Percentiles rank a stretch among this genome's conserved stretches.
These are phyloP conservation scores for Aphaenogaster ashmeadi DNA, from an alignment of 1,140 invertebrate genomes.

Conservation along the genomic window DNA sequence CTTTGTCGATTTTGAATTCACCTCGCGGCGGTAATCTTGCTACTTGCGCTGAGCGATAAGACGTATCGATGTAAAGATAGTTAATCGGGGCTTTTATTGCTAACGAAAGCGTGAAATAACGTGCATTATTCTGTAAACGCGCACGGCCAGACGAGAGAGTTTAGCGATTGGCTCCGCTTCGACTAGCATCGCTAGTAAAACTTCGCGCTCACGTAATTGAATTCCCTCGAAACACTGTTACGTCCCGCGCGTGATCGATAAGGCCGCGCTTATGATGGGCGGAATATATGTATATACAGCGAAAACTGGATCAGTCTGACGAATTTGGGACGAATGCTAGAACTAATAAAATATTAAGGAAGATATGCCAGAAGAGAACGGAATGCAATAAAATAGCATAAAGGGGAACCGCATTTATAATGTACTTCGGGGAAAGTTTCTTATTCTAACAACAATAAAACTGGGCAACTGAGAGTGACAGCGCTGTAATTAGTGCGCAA, in stretches of 20 bases:
- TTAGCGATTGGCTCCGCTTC: constrained; percentile 7
- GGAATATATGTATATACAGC: not conserved
- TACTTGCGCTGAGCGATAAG: not conserved
- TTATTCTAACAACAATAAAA: too few species aligned
- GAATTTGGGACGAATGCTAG: constrained; percentile 17
- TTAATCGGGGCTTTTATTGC: not conserved
- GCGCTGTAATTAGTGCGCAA: too few species aligned
- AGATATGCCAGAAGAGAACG: not conserved
- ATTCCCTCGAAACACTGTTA: constrained; percentile 18
- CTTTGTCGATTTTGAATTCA: constrained; percentile 15
- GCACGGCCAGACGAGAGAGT: not conserved
- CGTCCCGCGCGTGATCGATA: constrained; percentile 14
- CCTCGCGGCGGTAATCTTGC: not conserved
- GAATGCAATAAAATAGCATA: not conserved
- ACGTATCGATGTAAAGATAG: not conserved
- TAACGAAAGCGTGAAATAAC: not conserved
- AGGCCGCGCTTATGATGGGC: not conserved
- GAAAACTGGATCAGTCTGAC: constrained; percentile 16
- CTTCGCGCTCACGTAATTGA: constrained; percentile 34
- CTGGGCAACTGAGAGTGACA: too few species aligned
- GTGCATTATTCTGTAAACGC: not conserved
- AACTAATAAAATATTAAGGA: not conserved
- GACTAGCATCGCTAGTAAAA: constrained; percentile 25
- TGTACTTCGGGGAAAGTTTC: not conserved
- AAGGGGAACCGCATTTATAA: not conserved